Base-by-base conservation (phyloP, 2,113 vertebrate genomes). In the Corythaixoides concolor region DNA sequence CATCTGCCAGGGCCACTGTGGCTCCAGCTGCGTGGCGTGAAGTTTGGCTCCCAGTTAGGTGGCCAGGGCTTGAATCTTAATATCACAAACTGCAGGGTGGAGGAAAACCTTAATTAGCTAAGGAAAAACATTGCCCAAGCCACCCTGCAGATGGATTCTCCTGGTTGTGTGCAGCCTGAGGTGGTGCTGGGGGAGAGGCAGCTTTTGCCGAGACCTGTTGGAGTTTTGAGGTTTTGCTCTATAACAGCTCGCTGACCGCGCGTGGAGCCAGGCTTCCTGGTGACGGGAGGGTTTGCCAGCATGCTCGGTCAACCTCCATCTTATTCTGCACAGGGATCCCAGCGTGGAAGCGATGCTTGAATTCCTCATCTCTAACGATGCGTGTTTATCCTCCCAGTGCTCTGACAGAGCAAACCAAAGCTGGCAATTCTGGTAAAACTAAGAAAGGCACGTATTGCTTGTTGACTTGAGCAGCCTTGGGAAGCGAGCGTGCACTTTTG, bases 1-100 rank as follows among this genome's bases (percentile, higher is more conserved):
- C 96, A 86, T 96, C 97, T 98, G 94, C 73, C 82, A 79, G 81
- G 85, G 85, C 90, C 90, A 35, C 68, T 43, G 79, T 21, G 27
- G 41, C 85, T 97, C 97, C 97, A 97, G 97, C 95, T 96, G 96
- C 87, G 96, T 30, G 75, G 23, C 0, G 0, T 39, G 88, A 49
- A 45, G 63, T 69, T 93, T 73, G 82, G 84, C 66, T 89, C 59
- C 82, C 87, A 49, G 45, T 68, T 56, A 33, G 67, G 43, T 89
- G 59, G 30, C 68, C 59, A 55, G 59, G 79, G 35, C 84, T 90
- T 86, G 68, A 88, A 58, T 93, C 87, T 81, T 83, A 56, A 26
- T 50, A 21, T 50, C 3, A 8, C 5, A 3, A 72, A 22, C 41
- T 53, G 63, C 84, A 75, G 60, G 23, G 47, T 69, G 52, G 52